Percentiles rank a stretch among this genome's conserved stretches.
These are phyloP conservation scores for Ranitomeya variabilis DNA, from an alignment of 2,113 vertebrate species.

Conservation along the genomic window DNA sequence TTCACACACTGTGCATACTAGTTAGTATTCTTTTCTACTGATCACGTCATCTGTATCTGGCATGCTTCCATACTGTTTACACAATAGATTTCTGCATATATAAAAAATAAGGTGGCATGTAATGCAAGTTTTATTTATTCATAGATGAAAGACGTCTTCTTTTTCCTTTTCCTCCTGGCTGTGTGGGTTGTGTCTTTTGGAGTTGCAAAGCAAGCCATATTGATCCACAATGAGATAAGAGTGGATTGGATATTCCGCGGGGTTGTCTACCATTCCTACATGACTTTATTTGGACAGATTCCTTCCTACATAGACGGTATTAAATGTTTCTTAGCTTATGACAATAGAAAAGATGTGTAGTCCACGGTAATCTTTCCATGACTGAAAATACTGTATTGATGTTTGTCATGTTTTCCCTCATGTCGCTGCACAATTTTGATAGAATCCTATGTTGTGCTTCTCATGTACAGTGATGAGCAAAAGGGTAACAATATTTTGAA, in stretches of 20 bases:
- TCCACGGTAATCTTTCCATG: not conserved
- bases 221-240: conserved; percentile 88
- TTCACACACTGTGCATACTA: too few relatives aligned
- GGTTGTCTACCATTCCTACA: conserved; percentile 90
- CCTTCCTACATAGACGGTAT: conserved; percentile 87
- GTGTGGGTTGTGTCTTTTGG: conserved; percentile 97
- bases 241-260: conserved; percentile 91
- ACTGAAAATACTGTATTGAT: too few relatives aligned
- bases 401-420: too few relatives aligned
- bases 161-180: conserved; percentile 95
- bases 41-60: too few relatives aligned
- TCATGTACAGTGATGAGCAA: too few relatives aligned
- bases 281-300: conserved; percentile 90
- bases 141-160: conserved; percentile 97
- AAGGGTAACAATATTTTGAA: too few relatives aligned
- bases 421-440: too few relatives aligned
- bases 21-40: not conserved
- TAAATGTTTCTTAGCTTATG: conserved; percentile 10
- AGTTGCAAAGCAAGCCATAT: conserved; percentile 93
- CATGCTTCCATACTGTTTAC: too few relatives aligned
- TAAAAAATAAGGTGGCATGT: not conserved
- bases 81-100: not conserved
- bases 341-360: not conserved
- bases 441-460: too few relatives aligned
- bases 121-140: conserved; percentile 47